phyloP scores from a whole-genome alignment of 2,113 vertebrate species.

The Mobula birostris region DNA sequence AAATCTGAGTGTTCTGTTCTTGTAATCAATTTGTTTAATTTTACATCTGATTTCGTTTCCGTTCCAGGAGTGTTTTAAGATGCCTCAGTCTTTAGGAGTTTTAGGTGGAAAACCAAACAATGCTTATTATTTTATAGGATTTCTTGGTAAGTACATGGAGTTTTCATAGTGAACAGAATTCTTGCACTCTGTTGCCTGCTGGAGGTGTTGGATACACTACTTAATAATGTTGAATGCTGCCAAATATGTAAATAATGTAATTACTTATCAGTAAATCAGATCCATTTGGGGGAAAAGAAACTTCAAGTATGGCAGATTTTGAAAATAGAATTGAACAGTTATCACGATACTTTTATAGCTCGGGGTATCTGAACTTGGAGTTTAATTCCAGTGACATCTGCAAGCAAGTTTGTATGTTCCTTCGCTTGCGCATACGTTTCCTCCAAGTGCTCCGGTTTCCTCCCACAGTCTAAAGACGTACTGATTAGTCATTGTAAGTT shows the following conservation, averaged over 20 bases:
- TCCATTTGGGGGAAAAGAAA: not conserved
- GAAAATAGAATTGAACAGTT: not conserved
- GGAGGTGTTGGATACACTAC: too few species aligned
- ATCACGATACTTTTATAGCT: too few species aligned
- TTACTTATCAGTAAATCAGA: not conserved
- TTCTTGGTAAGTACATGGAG: slow-evolving; percentile 66
- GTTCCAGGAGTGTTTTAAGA: slow-evolving; percentile 80
- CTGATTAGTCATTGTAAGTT: too few species aligned
- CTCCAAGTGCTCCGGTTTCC: too few species aligned
- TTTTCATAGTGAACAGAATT: not conserved
- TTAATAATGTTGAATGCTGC: not conserved
- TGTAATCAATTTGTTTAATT: not conserved
- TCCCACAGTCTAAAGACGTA: too few species aligned
- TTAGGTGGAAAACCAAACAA: slow-evolving; percentile 85
- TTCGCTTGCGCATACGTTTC: too few species aligned
- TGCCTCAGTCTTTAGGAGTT: slow-evolving; percentile 80
- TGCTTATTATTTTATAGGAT: slow-evolving; percentile 85
- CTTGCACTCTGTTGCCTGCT: too few species aligned
- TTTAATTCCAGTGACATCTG: too few species aligned
- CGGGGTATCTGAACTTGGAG: too few species aligned
- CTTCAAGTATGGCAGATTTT: not conserved
- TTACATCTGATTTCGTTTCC: slow-evolving; percentile 45
- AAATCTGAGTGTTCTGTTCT: not conserved
- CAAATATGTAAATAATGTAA: not conserved
- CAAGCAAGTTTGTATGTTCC: too few species aligned